Evolutionary conservation across 2,797 vertebrate genomes (phyloP).

Genomic region (Myoxocephalus aenaeus): DNA sequence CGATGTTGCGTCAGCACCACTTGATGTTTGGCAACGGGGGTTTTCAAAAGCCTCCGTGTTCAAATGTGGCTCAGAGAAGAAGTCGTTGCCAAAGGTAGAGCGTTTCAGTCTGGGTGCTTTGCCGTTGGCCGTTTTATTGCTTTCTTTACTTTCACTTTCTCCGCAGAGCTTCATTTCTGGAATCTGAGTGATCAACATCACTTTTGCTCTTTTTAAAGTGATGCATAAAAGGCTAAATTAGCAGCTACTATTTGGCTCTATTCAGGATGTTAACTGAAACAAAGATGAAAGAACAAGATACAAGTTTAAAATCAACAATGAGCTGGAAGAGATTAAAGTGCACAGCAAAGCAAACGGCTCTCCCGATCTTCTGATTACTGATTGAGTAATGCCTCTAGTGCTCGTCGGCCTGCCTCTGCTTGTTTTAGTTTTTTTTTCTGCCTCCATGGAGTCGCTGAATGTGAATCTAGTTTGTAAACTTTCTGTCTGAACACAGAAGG

Average conservation of each 20-base stretch:
- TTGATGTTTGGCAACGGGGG: conserved; percentile 27
- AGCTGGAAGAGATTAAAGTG: not conserved
- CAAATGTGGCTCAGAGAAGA: not conserved
- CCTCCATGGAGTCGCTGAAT: conserved; percentile 28
- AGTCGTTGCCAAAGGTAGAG: conserved; percentile 21
- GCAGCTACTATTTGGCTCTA: not conserved
- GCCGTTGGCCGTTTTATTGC: conserved; percentile 7
- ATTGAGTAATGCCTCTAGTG: not conserved
- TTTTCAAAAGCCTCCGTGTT: conserved; percentile 4
- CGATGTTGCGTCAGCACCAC: conserved; percentile 9
- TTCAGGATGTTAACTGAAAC: not conserved
- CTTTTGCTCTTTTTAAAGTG: conserved; percentile 4
- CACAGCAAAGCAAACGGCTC: conserved; percentile 26
- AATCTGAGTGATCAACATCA: conserved; percentile 1
- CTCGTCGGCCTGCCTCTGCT: conserved; percentile 36
- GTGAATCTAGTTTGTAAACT: conserved; percentile 17
- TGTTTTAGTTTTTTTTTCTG: conserved; percentile 25
- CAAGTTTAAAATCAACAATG: not conserved
- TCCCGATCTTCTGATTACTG: conserved; percentile 22
- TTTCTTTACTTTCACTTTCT: conserved; percentile 53
- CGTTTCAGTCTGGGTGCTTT: conserved; percentile 24
- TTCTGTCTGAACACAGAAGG: not conserved
- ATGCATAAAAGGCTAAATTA: not conserved
- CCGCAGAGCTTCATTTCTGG: not conserved
- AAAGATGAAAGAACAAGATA: not conserved